These are phyloP conservation scores for Agrochola macilenta DNA, from an alignment of 2,888 invertebrate genomes.

Conservation along the genomic window DNA sequence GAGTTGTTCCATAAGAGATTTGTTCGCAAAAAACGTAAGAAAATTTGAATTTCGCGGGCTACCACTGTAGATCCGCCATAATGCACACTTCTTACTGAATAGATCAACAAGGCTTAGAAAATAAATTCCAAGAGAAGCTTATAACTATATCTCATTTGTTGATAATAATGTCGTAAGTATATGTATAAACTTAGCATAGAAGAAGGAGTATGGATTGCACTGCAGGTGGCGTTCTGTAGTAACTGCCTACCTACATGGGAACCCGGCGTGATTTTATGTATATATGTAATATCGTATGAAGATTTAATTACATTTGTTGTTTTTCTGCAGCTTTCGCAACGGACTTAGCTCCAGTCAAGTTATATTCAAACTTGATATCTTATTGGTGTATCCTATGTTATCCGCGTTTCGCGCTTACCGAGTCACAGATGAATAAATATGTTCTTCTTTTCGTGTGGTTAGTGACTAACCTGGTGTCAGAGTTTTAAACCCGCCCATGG, in stretches of 20 bases:
- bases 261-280: neutral
- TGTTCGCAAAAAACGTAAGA: too few relatives aligned
- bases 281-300: neutral
- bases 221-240: neutral
- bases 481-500: too few relatives aligned
- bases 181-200: neutral
- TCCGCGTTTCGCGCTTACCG: slow-evolving; percentile 32
- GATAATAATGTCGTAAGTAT: too few relatives aligned
- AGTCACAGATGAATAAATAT: too few relatives aligned
- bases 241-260: neutral
- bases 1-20: too few relatives aligned
- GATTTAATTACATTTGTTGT: neutral
- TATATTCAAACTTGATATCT: slow-evolving; percentile 25
- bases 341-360: neutral
- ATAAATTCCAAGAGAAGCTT: too few relatives aligned
- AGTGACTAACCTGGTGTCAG: too few relatives aligned
- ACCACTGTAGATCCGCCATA: too few relatives aligned
- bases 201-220: neutral
- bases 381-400: slow-evolving; percentile 31
- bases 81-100: too few relatives aligned
- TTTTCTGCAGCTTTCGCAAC: neutral
- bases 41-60: too few relatives aligned
- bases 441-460: too few relatives aligned
- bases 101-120: too few relatives aligned
- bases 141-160: neutral